These are phyloP conservation scores for Metalampra italica DNA, from an alignment of 2,888 invertebrate species.

Conservation along the genomic window DNA sequence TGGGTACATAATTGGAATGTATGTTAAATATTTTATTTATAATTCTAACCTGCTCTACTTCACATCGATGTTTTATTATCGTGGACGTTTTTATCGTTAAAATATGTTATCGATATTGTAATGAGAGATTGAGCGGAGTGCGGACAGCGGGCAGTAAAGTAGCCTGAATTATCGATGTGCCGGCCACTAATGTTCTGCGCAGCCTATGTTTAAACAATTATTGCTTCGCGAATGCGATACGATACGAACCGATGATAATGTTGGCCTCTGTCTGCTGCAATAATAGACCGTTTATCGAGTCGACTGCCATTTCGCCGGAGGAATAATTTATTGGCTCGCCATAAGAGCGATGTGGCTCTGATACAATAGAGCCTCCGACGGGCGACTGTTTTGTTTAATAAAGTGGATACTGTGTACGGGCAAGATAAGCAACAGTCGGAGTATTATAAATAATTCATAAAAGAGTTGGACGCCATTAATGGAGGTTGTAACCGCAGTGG, in stretches of 20 bases:
- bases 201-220: slow-evolving; percentile 74
- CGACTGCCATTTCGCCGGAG: slow-evolving; percentile 58
- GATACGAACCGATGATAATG: slow-evolving; percentile 73
- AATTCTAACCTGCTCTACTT: slow-evolving; percentile 31
- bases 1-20: slow-evolving; percentile 35
- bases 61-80: slow-evolving; percentile 25
- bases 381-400: slow-evolving; percentile 63
- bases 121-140: slow-evolving; percentile 9
- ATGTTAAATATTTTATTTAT: slow-evolving; percentile 37
- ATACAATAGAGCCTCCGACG: slow-evolving; percentile 61
- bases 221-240: slow-evolving; percentile 64
- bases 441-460: slow-evolving; percentile 70
- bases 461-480: slow-evolving; percentile 62
- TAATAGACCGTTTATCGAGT: slow-evolving; percentile 74
- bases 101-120: slow-evolving; percentile 5
- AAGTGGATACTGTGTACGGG: slow-evolving; percentile 57
- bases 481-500: slow-evolving; percentile 57
- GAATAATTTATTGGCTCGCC: slow-evolving; percentile 70
- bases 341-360: slow-evolving; percentile 60
- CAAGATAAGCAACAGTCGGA: slow-evolving; percentile 54
- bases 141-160: slow-evolving; percentile 32
- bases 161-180: slow-evolving; percentile 60
- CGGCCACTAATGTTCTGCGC: slow-evolving; percentile 57
- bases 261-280: slow-evolving; percentile 69
- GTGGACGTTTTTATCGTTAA: slow-evolving; percentile 4